phyloP scores from a whole-genome alignment of 2,113 vertebrate genomes.

The Romanogobio albipinnatus region DNA sequence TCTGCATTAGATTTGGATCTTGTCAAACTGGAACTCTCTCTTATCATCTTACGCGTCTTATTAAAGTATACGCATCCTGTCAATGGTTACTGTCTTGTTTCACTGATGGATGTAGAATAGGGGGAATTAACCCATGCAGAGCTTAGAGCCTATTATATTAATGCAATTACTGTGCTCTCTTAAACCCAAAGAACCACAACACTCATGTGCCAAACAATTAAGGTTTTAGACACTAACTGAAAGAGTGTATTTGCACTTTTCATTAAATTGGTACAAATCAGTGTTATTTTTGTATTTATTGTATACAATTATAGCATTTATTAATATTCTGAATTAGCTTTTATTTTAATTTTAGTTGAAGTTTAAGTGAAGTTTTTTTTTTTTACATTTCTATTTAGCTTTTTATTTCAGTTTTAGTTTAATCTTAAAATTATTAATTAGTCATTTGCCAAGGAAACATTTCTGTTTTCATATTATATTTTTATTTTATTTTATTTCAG shows the following conservation, averaged over 20 bases:
- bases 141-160: constrained; percentile 15
- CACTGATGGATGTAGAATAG: constrained; percentile 1
- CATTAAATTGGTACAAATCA: too few relatives aligned
- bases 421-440: not conserved
- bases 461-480: not conserved
- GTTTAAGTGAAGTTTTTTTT: not conserved
- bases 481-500: not conserved
- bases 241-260: not conserved
- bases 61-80: constrained; percentile 6
- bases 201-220: not conserved
- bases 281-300: not conserved
- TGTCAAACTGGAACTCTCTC: not conserved
- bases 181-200: not conserved
- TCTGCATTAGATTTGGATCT: not conserved
- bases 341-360: not conserved
- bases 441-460: not conserved
- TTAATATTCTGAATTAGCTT: not conserved
- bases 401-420: not conserved
- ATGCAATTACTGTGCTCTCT: not conserved
- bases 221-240: not conserved
- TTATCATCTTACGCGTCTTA: not conserved
- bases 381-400: not conserved
- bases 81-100: not conserved
- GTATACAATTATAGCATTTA: not conserved
- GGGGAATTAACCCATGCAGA: not conserved